A percentile compares a stretch with the other conserved stretches of the same genome.
Conservation (phyloP, 2,888 invertebrate species). For the Leptarthrus brevirostris region DNA sequence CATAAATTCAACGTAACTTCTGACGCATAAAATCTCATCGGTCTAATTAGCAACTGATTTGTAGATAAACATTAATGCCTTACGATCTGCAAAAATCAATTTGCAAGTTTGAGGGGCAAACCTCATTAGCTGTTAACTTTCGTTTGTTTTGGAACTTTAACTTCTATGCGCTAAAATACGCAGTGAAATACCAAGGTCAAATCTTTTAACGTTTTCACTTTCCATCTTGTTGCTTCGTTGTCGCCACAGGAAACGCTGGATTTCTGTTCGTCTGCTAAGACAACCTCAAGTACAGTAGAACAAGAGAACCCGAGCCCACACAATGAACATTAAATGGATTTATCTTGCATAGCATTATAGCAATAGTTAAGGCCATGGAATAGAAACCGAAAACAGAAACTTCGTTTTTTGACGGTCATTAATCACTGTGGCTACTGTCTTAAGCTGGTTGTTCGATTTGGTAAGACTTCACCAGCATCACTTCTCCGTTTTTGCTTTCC, state of each 20-base stretch:
- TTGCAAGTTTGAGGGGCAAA: not conserved
- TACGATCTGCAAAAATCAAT: too few species aligned
- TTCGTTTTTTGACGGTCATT: constrained; percentile 24
- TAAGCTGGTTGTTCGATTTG: not conserved
- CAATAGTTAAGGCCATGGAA: constrained; percentile 17
- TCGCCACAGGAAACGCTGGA: too few species aligned
- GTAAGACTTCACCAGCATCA: not conserved
- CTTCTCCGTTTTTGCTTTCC: not conserved
- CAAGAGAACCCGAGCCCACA: not conserved
- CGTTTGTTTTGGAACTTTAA: constrained; percentile 18
- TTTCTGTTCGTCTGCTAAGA: not conserved
- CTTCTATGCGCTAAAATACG: not conserved
- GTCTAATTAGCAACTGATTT: too few species aligned
- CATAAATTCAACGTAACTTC: too few species aligned
- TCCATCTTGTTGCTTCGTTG: not conserved
- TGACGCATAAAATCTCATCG: too few species aligned
- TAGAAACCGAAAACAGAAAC: constrained; percentile 23
- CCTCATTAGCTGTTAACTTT: not conserved
- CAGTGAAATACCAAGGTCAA: constrained; percentile 17
- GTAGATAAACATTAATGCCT: too few species aligned
- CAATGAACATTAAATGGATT: not conserved
- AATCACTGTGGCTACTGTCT: constrained; percentile 2
- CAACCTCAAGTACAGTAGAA: too few species aligned
- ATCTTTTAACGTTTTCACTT: constrained; percentile 23
- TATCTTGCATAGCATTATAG: constrained; percentile 6